A percentile compares a stretch with the other conserved stretches of the same genome.
Conservation (phyloP, 2,888 invertebrate species). For the Metopia argyrocephala region DNA sequence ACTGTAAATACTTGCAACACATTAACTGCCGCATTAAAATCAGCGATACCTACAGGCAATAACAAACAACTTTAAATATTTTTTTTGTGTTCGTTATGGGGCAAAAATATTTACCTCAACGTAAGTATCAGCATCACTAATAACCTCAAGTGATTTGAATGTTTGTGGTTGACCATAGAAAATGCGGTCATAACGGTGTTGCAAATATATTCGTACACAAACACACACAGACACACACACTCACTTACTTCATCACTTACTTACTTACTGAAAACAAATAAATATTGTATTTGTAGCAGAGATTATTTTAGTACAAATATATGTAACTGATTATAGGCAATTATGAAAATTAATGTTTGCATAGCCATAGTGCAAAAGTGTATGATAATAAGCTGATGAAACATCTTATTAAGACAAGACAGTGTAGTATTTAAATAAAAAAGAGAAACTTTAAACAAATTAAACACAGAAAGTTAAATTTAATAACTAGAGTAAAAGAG, state of each 20-base stretch:
- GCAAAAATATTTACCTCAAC: neutral
- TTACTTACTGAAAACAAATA: neutral
- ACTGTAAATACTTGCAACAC: constrained; percentile 25
- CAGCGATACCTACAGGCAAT: neutral
- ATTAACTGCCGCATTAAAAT: neutral
- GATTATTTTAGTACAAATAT: too few species aligned
- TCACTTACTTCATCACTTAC: too few species aligned
- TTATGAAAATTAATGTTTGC: neutral
- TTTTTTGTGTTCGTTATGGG: neutral
- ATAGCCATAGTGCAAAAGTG: neutral
- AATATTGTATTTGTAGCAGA: too few species aligned
- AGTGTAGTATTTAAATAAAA: too few species aligned
- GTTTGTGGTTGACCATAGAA: constrained; percentile 35
- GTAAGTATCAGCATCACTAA: neutral
- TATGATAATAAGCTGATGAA: too few species aligned
- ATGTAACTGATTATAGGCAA: neutral
- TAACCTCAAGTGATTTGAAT: constrained; percentile 44
- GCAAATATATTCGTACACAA: neutral
- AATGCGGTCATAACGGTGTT: constrained; percentile 5
- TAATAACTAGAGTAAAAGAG: too few species aligned
- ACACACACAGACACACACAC: neutral
- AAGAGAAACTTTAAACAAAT: too few species aligned
- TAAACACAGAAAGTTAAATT: too few species aligned
- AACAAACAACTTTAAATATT: neutral
- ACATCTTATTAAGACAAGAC: too few species aligned